These are phyloP conservation scores for Polydrusus pterygomalis DNA, from an alignment of 2,888 invertebrate species.

Conservation along the genomic window DNA sequence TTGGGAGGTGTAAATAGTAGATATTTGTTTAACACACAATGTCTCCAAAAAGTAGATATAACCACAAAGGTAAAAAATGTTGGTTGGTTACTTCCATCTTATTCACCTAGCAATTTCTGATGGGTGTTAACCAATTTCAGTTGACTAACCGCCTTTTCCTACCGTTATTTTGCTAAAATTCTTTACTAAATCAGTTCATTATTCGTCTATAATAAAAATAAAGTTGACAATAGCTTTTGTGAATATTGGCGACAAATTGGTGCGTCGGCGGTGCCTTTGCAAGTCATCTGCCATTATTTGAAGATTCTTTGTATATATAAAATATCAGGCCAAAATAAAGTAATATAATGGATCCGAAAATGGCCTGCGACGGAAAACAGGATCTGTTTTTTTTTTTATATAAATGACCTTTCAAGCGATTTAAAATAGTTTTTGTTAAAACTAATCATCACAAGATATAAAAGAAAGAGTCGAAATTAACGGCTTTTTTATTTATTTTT, in stretches of 20 bases:
- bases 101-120: too few species aligned
- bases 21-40: too few species aligned
- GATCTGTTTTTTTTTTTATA: constrained; percentile 1
- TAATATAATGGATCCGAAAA: constrained; percentile 27
- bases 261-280: constrained; percentile 13
- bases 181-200: constrained; percentile 6
- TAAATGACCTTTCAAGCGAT: neutral
- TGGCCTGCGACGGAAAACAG: constrained; percentile 31
- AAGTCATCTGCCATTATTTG: constrained; percentile 7
- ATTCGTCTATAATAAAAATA: constrained; percentile 3
- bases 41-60: too few species aligned
- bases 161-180: constrained; percentile 6
- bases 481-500: too few species aligned
- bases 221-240: constrained; percentile 18
- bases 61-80: too few species aligned
- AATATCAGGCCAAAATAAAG: constrained; percentile 33
- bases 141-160: too few species aligned
- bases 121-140: too few species aligned
- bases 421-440: neutral
- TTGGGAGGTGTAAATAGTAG: too few species aligned
- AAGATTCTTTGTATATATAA: constrained; percentile 9
- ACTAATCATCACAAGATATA: neutral
- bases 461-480: too few species aligned
- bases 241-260: constrained; percentile 20
- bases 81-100: too few species aligned